Base-by-base conservation (phyloP, 2,888 invertebrate genomes). In the Aporophyla lueneburgensis region DNA sequence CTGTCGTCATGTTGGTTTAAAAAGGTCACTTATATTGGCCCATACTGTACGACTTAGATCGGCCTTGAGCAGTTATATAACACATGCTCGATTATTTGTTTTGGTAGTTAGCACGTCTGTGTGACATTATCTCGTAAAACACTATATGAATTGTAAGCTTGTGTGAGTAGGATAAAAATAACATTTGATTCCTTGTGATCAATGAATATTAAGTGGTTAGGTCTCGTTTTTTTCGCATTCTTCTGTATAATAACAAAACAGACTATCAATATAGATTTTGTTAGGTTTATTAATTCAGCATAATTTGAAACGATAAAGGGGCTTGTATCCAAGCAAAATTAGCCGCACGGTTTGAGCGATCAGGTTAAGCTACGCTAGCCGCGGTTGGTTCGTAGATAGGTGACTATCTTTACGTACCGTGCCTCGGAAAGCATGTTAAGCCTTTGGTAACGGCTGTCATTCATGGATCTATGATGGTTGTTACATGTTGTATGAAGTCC, bases 1-100 rank as follows among this genome's bases (percentile, higher is more conserved):
- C 7, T 53, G 67, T 53, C 40, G 40, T 40, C 67, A 66, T 63
- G 9, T 63, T 71, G 40, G 33, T 21, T 71, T 51, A n/a, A 51
- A 65, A 59, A 71, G 33, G 53, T 46, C 46, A 7, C 21, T 24
- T 24, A 63, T 27, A 40, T 63, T 63, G 33, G 62, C 49, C 43
- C 27, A 19, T 54, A 72, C 16, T 71, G 58, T 51, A 51, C 51
- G 16, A 21, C 19, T 65, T 54, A 65, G 3, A 19, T 27, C 12
- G 49, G 56, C 75, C 80, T 80, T 68, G 58, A 67, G 54, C 49
- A 9, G 16, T 79, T 69, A 80, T 51, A 51, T 71, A 80, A 80
- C 67, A 79, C 40, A 12, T 68, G 58, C 10, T 33, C 46, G 63
- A 51, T 16, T 71, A 68, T 68, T 81, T 71, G 59, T 82, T 81